A percentile compares a stretch with the other conserved stretches of the same genome.
Evolutionary conservation across 2,888 invertebrate genomes (phyloP).

Genomic region (Macaria notata): DNA sequence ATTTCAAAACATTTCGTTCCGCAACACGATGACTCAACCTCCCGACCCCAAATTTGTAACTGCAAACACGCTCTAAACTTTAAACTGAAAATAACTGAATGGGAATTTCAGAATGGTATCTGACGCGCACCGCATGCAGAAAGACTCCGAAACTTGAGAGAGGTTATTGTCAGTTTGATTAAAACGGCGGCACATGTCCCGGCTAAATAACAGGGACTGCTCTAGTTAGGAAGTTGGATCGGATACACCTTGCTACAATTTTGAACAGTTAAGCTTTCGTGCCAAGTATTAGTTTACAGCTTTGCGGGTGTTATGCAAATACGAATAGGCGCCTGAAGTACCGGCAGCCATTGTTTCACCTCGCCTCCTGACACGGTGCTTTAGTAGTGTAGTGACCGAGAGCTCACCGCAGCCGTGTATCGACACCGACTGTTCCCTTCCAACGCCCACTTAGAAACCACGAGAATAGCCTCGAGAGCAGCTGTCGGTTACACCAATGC

Average conservation of each 20-base stretch:
- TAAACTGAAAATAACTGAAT: slow-evolving; percentile 27
- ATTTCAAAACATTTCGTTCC: background rate
- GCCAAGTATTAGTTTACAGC: slow-evolving; percentile 51
- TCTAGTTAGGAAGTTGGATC: slow-evolving; percentile 32
- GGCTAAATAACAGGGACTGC: slow-evolving; percentile 26
- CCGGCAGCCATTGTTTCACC: slow-evolving; percentile 40
- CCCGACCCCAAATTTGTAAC: slow-evolving; percentile 10
- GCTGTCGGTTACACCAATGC: too few relatives aligned
- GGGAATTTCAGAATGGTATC: slow-evolving; percentile 29
- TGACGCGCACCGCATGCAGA: slow-evolving; percentile 26
- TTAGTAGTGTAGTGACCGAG: slow-evolving; percentile 28
- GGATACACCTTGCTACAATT: slow-evolving; percentile 42
- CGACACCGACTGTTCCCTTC: slow-evolving; percentile 19
- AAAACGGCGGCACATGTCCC: slow-evolving; percentile 28
- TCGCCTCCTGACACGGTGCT: slow-evolving; percentile 30
- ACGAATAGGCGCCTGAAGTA: slow-evolving; percentile 42
- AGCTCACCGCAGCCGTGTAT: slow-evolving; percentile 27
- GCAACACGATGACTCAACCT: slow-evolving; percentile 3
- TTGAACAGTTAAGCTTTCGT: slow-evolving; percentile 41
- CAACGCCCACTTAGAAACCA: background rate
- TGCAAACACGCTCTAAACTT: slow-evolving; percentile 15
- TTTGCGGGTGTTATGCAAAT: slow-evolving; percentile 49
- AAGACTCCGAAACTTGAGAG: slow-evolving; percentile 29
- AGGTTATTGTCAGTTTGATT: slow-evolving; percentile 36
- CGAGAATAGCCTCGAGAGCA: too few relatives aligned